Evolutionary conservation across 2,797 vertebrate genomes (phyloP).

Genomic region (Hyperoplus immaculatus): DNA sequence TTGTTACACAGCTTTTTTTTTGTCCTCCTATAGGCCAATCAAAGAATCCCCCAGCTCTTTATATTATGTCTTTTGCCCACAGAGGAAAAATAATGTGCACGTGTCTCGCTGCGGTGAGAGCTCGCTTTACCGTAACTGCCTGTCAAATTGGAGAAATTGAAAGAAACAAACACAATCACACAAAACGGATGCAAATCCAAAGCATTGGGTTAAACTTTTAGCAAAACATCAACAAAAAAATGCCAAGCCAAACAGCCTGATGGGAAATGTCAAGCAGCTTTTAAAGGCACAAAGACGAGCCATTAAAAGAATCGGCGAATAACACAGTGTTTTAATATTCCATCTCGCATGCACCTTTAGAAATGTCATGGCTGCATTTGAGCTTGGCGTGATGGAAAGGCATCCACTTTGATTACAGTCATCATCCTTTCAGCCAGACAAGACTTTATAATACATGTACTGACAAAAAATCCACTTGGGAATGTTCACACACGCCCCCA

Average conservation of each 20-base stretch:
- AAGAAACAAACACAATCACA: slow-evolving; percentile 19
- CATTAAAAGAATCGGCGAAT: slow-evolving; percentile 70
- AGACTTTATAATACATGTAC: slow-evolving; percentile 53
- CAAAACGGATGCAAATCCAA: slow-evolving; percentile 26
- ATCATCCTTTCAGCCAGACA: slow-evolving; percentile 66
- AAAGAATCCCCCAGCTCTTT: slow-evolving; percentile 11
- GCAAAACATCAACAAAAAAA: slow-evolving; percentile 54
- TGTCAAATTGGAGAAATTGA: slow-evolving; percentile 6
- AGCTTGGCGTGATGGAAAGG: slow-evolving; percentile 63
- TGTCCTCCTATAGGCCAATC: slow-evolving; percentile 3
- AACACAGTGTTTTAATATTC: slow-evolving; percentile 74
- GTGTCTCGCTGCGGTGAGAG: slow-evolving; percentile 11
- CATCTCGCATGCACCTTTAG: slow-evolving; percentile 64
- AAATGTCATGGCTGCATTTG: slow-evolving; percentile 73
- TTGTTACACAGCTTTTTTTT: not conserved
- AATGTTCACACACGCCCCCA: slow-evolving; percentile 18
- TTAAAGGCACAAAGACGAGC: slow-evolving; percentile 72
- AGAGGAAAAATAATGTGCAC: not conserved
- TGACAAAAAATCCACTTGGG: slow-evolving; percentile 25
- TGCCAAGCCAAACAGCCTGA: slow-evolving; percentile 45
- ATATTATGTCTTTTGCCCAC: slow-evolving; percentile 21
- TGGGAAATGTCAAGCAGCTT: slow-evolving; percentile 73
- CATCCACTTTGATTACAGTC: slow-evolving; percentile 71
- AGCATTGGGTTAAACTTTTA: slow-evolving; percentile 51
- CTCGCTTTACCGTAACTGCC: slow-evolving; percentile 1